Evolutionary conservation across 2,113 vertebrate genomes (phyloP).

Genomic region (Sinosuthora webbiana): DNA sequence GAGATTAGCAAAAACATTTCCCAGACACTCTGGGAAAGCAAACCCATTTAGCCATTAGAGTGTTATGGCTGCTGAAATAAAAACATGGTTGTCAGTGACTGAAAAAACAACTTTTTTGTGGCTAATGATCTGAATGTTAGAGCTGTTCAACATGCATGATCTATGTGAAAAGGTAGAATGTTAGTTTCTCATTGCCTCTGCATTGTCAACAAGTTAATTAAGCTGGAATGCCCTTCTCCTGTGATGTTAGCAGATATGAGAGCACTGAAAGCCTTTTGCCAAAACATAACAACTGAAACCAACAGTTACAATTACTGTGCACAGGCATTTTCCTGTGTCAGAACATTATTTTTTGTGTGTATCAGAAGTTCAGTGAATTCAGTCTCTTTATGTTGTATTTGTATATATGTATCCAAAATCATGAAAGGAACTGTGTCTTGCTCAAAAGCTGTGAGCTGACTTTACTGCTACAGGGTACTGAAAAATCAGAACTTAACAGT

Average conservation of each 20-base stretch:
- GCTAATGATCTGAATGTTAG: not conserved
- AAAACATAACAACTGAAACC: not conserved
- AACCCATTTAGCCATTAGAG: slow-evolving; percentile 20
- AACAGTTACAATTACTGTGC: not conserved
- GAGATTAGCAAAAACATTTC: slow-evolving; percentile 55
- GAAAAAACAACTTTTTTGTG: slow-evolving; percentile 28
- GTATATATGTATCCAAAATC: not conserved
- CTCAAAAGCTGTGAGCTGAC: not conserved
- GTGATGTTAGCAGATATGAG: not conserved
- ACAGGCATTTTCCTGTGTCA: not conserved
- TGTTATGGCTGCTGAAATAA: slow-evolving; percentile 59
- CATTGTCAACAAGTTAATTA: not conserved
- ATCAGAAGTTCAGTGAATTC: not conserved
- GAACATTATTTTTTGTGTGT: not conserved
- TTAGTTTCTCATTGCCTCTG: not conserved
- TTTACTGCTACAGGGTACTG: not conserved
- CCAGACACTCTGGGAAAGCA: slow-evolving; percentile 52
- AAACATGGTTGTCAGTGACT: not conserved
- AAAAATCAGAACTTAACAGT: not conserved
- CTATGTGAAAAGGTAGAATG: not conserved
- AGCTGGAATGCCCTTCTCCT: not conserved
- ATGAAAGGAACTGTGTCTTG: not conserved
- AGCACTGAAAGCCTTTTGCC: not conserved
- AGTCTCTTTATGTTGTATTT: not conserved
- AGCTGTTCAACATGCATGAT: not conserved